Base-by-base conservation (phyloP, 2,888 invertebrate species). In the Xestia rhomboidea region DNA sequence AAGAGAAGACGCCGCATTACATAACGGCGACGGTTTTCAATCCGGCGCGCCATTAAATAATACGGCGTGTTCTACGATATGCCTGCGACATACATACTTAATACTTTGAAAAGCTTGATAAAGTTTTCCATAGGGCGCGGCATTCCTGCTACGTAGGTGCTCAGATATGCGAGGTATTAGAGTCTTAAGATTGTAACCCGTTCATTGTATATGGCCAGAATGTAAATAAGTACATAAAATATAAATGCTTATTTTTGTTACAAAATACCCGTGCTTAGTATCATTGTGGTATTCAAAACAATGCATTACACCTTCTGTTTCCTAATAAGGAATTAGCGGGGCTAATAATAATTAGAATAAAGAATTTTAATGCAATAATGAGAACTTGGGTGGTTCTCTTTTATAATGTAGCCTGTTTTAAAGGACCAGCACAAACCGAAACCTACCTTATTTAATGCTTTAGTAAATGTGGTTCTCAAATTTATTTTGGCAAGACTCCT, bases 271-370 rank as follows among this genome's bases (percentile, higher is more conserved):
- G 62, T 54, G 63, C 44, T 21, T 49, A 68, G 49, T 62, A 38
- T 68, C 70, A 78, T 81, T 80, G 73, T 80, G 41, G 15, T 24
- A 38, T 82, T 73, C 46, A 24, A 68, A 76, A 81, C 57, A 81
- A 83, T 71, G 60, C 41, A 79, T 24, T 73, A 62, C 60, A 5
- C 34, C 1, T 27, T 75, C 68, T 57, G 68, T 70, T 57, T 54
- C 46, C 27, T 66, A 67, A 10, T 34, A 10, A 41, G 49, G 73
- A 49, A 73, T 62, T 34, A 44, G 27, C 62, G 27, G 11, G n/a
- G 15, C 15, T 8, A 15, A n/a, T n/a, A 64, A 64, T 3, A n/a
- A n/a, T n/a, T n/a, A 38, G 13, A 63, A 38, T 38, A 38, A 30
- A 30, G 30, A 60, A 62, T 64, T 64, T 30, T 18, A 60, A 60